Conservation (phyloP, 2,888 invertebrate genomes). For the Podabrus alpinus region DNA sequence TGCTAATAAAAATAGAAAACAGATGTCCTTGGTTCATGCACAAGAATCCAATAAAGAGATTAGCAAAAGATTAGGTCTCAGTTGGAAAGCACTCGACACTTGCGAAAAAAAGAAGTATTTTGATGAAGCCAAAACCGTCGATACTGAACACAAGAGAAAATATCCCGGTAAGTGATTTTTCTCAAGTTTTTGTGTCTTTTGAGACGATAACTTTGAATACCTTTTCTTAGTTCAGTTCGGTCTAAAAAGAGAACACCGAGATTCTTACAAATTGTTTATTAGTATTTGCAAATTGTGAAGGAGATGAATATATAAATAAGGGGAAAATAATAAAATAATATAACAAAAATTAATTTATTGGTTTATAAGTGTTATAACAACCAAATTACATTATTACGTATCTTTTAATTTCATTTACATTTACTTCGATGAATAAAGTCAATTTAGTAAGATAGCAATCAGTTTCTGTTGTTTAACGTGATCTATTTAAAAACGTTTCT, state of each 20-base stretch:
- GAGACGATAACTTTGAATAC: neutral
- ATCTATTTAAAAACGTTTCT: conserved; percentile 9
- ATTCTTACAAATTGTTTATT: neutral
- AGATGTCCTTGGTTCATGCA: conserved; percentile 60
- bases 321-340: no score
- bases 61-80: conserved; percentile 62
- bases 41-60: conserved; percentile 66
- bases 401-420: neutral
- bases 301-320: no score
- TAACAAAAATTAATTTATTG: no score
- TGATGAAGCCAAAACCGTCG: conserved; percentile 60
- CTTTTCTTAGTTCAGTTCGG: neutral
- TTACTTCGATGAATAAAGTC: neutral
- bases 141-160: conserved; percentile 64
- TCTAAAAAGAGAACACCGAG: neutral
- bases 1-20: conserved; percentile 65
- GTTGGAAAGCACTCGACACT: conserved; percentile 62
- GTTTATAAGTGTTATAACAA: no score
- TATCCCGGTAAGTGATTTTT: conserved; percentile 61
- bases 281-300: neutral
- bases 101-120: conserved; percentile 62
- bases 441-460: neutral
- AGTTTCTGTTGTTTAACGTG: neutral
- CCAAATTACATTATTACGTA: neutral
- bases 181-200: neutral